These are phyloP conservation scores for Cyanoliseus patagonus DNA, from an alignment of 2,113 vertebrate species.

Conservation along the genomic window DNA sequence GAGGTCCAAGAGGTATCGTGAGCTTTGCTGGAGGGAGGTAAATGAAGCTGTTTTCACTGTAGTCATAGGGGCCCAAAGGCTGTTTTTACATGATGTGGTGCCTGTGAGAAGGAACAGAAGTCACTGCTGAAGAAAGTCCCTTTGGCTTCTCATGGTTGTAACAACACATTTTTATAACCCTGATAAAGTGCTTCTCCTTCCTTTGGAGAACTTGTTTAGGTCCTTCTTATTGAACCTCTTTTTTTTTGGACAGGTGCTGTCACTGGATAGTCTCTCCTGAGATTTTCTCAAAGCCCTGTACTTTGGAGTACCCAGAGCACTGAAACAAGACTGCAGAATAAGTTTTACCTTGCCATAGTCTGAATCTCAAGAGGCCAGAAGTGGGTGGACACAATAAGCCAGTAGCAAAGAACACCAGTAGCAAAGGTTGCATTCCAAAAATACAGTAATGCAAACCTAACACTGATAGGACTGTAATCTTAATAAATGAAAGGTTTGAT, in stretches of 20 bases:
- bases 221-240: neutral
- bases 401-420: neutral
- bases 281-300: neutral
- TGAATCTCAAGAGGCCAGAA: neutral
- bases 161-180: neutral
- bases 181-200: neutral
- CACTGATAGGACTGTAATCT: too few relatives aligned
- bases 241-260: neutral
- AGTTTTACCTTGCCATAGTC: neutral
- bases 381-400: neutral
- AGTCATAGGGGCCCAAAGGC: neutral
- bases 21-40: neutral
- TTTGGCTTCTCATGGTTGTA: neutral
- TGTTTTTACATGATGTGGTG: neutral
- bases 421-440: neutral
- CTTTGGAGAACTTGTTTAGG: neutral
- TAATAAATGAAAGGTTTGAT: too few relatives aligned
- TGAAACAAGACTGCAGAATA: neutral
- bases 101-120: neutral
- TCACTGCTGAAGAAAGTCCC: neutral
- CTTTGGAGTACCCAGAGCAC: neutral
- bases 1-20: neutral
- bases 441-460: neutral
- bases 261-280: neutral
- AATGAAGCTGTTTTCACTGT: neutral